These are phyloP conservation scores for Leucopternis melanops DNA, from an alignment of 2,113 vertebrate genomes.

Conservation along the genomic window DNA sequence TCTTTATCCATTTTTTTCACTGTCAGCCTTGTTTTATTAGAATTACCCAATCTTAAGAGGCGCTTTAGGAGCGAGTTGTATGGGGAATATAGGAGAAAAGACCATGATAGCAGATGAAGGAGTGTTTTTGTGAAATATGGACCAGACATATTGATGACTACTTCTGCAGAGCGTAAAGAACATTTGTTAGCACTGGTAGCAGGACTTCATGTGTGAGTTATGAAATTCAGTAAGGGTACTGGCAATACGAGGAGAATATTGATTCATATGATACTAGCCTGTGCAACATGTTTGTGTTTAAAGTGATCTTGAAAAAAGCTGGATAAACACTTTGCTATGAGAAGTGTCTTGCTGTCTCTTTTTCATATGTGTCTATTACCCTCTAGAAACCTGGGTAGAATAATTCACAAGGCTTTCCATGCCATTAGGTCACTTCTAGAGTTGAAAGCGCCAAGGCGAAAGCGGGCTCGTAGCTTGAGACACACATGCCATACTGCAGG, in stretches of 20 bases:
- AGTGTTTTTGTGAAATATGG: not conserved
- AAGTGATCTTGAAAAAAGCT: not conserved
- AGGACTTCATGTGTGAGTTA: not conserved
- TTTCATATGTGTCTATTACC: not conserved
- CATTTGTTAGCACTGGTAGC: not conserved
- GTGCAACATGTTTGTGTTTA: not conserved
- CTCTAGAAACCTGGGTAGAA: not conserved
- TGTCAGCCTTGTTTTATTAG: not conserved
- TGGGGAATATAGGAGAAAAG: not conserved
- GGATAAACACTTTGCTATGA: not conserved
- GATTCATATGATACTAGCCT: not conserved
- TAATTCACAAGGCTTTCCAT: not conserved
- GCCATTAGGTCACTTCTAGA: not conserved
- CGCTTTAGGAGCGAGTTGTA: not conserved
- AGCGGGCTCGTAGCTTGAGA: accelerated
- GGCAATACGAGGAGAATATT: not conserved
- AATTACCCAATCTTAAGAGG: not conserved
- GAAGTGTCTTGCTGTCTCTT: not conserved
- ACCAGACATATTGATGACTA: no score
- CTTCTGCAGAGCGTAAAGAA: not conserved
- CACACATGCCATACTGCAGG: not conserved
- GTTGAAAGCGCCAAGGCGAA: not conserved
- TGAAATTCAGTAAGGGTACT: not conserved
- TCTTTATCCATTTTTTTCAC: not conserved
- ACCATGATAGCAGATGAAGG: not conserved